These are phyloP conservation scores for Girardinus metallicus DNA, from an alignment of 2,797 vertebrate species.

Conservation along the genomic window DNA sequence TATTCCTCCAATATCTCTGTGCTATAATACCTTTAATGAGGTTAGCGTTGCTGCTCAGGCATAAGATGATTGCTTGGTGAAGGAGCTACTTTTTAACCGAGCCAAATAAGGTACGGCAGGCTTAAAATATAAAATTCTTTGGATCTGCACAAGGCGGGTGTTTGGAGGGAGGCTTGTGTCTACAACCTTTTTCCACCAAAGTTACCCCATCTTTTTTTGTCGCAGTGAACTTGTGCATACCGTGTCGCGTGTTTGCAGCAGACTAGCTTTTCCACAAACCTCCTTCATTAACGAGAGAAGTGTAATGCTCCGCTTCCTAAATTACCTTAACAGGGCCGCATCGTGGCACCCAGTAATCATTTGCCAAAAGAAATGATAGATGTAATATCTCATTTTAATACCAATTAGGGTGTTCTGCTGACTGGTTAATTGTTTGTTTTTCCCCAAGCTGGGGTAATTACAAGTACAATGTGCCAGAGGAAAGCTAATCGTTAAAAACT, in stretches of 20 bases:
- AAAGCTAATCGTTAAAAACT: conserved; percentile 74
- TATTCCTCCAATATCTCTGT: conserved; percentile 44
- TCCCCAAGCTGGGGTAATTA: conserved; percentile 76
- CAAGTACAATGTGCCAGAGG: conserved; percentile 73
- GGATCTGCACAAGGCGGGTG: conserved; percentile 4
- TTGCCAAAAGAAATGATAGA: conserved; percentile 71
- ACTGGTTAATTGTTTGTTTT: conserved; percentile 84
- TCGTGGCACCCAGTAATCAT: conserved; percentile 67
- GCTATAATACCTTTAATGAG: conserved; percentile 71
- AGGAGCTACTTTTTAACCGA: conserved; percentile 51
- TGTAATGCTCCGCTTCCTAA: conserved; percentile 65
- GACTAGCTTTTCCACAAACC: conserved; percentile 13
- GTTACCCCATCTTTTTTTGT: conserved; percentile 15
- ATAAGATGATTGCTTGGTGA: conserved; percentile 49
- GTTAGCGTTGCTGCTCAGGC: conserved; percentile 59
- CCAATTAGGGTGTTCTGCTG: conserved; percentile 78
- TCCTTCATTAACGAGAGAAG: conserved; percentile 66
- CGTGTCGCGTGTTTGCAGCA: conserved; percentile 14
- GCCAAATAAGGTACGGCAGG: conserved; percentile 54
- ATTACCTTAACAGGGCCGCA: conserved; percentile 63
- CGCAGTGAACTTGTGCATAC: not conserved
- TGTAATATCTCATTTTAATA: conserved; percentile 78
- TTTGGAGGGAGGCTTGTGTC: conserved; percentile 2
- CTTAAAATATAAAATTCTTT: conserved; percentile 71
- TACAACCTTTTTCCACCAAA: conserved; percentile 5